Evolutionary conservation across 2,888 invertebrate species (phyloP).

Genomic region (Acleris cristana): DNA sequence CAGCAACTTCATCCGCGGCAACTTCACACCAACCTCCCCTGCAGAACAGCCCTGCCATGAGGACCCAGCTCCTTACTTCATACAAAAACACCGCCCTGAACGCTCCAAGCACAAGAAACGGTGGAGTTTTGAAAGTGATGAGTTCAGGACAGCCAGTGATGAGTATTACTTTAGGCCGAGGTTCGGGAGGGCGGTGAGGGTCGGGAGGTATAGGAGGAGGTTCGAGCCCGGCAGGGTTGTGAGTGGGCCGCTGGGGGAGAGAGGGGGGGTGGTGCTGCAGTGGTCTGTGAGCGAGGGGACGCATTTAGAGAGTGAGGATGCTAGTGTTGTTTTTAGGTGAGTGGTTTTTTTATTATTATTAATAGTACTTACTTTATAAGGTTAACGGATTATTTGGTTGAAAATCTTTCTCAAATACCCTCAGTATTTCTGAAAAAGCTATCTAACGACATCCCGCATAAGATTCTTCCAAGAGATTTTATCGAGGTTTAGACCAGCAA

Average conservation of each 20-base stretch:
- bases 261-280: slow-evolving; percentile 62
- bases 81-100: slow-evolving; percentile 63
- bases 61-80: slow-evolving; percentile 66
- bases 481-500: too few relatives aligned
- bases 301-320: slow-evolving; percentile 64
- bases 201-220: slow-evolving; percentile 55
- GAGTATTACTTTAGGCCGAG: slow-evolving; percentile 71
- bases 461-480: too few relatives aligned
- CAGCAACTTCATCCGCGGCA: slow-evolving; percentile 67
- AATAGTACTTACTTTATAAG: background rate
- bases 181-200: slow-evolving; percentile 59
- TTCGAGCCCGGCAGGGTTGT: slow-evolving; percentile 66
- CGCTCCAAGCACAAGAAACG: slow-evolving; percentile 60
- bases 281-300: slow-evolving; percentile 70
- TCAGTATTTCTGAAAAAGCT: too few relatives aligned
- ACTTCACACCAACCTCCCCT: slow-evolving; percentile 73
- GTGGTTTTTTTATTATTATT: slow-evolving; percentile 43
- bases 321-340: slow-evolving; percentile 80
- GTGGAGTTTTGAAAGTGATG: slow-evolving; percentile 34
- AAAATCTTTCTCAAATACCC: background rate
- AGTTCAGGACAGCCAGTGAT: slow-evolving; percentile 42
- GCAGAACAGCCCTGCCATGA: slow-evolving; percentile 67
- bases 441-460: too few relatives aligned
- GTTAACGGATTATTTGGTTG: background rate
- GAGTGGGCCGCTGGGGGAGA: slow-evolving; percentile 62